Percentiles rank a stretch among this genome's conserved stretches.
Evolutionary conservation across 2,797 vertebrate species (phyloP).

Genomic region (Oreortyx pictus): DNA sequence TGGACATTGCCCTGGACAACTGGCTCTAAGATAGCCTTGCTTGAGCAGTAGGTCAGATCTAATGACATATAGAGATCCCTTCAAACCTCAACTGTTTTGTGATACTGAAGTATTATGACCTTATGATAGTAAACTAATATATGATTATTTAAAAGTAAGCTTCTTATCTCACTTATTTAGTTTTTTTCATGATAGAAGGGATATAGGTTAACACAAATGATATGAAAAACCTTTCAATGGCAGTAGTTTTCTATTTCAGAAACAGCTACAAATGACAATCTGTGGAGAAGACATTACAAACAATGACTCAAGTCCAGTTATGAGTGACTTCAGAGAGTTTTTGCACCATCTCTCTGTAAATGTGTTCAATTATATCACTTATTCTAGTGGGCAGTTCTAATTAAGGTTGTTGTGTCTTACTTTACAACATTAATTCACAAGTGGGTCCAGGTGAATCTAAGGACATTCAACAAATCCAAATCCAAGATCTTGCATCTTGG

Average conservation of each 20-base stretch:
- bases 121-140: not conserved
- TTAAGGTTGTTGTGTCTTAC: not conserved
- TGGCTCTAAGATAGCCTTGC: not conserved
- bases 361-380: not conserved
- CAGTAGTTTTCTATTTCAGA: not conserved
- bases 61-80: not conserved
- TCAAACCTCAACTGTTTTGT: not conserved
- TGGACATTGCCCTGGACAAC: accelerated
- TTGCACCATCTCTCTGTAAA: not conserved
- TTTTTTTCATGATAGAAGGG: not conserved
- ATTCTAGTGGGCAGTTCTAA: not conserved
- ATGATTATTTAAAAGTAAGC: not conserved
- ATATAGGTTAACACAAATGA: not conserved
- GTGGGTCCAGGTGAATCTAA: no score
- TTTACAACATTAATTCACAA: not conserved
- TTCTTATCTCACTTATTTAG: not conserved
- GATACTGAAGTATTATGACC: not conserved
- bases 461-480: no score
- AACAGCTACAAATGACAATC: not conserved
- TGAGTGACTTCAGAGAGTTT: not conserved
- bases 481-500: no score
- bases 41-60: not conserved
- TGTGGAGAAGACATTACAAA: not conserved
- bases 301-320: not conserved
- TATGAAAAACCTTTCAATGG: not conserved